These are phyloP conservation scores for Dinomys branickii DNA, from an alignment of 2,113 vertebrate species.

Conservation along the genomic window DNA sequence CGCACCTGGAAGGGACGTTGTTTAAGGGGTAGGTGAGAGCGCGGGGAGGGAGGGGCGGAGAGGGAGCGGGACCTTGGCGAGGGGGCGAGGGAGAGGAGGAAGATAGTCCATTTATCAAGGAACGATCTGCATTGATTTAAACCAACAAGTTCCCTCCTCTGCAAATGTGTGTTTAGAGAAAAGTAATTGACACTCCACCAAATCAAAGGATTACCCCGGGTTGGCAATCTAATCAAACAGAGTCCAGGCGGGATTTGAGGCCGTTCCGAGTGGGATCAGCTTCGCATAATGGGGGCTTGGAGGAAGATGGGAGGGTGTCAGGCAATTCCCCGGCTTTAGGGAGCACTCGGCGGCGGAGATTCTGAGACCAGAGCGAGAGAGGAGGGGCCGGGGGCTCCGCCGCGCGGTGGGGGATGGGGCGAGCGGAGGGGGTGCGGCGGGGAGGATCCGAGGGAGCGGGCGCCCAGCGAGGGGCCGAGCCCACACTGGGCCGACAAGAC, in stretches of 20 bases:
- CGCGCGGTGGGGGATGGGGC: background rate
- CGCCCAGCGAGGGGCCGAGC: constrained; percentile 71
- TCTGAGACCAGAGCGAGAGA: constrained; percentile 54
- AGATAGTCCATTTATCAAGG: constrained; percentile 83
- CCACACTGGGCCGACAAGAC: constrained; percentile 84
- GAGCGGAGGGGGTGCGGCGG: background rate
- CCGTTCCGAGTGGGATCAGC: constrained; percentile 89
- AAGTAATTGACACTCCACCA: constrained; percentile 93
- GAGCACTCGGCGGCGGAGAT: constrained; percentile 82
- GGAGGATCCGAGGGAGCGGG: background rate
- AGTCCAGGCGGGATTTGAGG: constrained; percentile 94
- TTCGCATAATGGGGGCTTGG: constrained; percentile 91
- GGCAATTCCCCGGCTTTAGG: constrained; percentile 87
- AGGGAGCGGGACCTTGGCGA: background rate
- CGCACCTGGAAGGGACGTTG: constrained; percentile 82
- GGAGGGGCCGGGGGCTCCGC: constrained; percentile 27
- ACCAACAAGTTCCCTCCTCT: constrained; percentile 87
- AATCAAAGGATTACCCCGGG: constrained; percentile 96
- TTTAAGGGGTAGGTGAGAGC: background rate
- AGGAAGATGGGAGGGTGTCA: constrained; percentile 88
- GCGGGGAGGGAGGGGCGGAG: background rate
- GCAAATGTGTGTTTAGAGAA: constrained; percentile 88
- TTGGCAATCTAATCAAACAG: constrained; percentile 97
- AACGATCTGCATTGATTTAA: constrained; percentile 88
- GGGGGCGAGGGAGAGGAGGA: constrained; percentile 16